Conservation (phyloP, 1,140 invertebrate genomes). For the Penaeus vannamei region DNA sequence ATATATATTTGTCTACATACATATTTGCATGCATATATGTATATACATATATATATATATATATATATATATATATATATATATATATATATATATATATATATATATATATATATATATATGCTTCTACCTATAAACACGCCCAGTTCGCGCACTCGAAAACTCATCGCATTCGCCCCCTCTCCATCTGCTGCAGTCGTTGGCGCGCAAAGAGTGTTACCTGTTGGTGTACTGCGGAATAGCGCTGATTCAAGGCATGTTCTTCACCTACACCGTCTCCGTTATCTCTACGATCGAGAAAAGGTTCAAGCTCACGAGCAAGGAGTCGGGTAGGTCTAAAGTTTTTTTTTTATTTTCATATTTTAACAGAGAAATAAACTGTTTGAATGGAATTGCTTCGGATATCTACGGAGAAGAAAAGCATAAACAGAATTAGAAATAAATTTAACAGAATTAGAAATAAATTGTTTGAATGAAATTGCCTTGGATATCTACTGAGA, state of each 20-base stretch:
- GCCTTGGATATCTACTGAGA: not conserved
- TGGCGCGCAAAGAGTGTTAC: conserved; percentile 48
- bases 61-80: too few species aligned
- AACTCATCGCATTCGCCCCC: not conserved
- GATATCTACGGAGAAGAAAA: not conserved
- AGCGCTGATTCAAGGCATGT: conserved; percentile 25
- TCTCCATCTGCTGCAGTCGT: not conserved
- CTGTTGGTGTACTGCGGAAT: conserved; percentile 35
- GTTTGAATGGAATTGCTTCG: not conserved
- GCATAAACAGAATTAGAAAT: not conserved
- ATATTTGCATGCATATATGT: too few species aligned
- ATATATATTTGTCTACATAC: too few species aligned
- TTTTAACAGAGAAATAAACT: not conserved
- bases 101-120: too few species aligned
- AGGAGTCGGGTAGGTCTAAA: conserved; percentile 27
- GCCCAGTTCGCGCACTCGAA: too few species aligned
- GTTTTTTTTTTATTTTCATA: not conserved
- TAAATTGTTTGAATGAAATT: not conserved
- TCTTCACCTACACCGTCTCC: conserved; percentile 35
- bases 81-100: too few species aligned
- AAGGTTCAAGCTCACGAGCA: conserved; percentile 70
- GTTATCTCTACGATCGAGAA: conserved; percentile 79
- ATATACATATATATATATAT: too few species aligned
- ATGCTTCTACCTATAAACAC: too few species aligned
- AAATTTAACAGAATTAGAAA: not conserved